Base-by-base conservation (phyloP, 2,113 vertebrate genomes). In the Vimba vimba region DNA sequence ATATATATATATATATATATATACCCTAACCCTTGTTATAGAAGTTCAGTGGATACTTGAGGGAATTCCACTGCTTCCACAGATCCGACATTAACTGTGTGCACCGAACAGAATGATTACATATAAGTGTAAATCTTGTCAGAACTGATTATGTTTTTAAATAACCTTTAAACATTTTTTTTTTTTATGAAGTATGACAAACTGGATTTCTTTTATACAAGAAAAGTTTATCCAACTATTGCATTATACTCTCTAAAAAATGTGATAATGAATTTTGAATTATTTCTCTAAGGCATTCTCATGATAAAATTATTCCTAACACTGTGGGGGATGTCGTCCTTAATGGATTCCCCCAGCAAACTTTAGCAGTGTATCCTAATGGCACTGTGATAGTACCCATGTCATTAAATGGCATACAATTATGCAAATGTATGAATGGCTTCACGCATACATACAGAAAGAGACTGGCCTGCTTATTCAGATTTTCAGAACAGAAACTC, bases 261-360 rank as follows among this genome's bases (percentile, higher is more conserved):
- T 11, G 43, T 57, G n/a, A 0, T 39, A 84, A 52, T 55, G 12
- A 47, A 60, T 71, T 86, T 30, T 73, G 77, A 75, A 75, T 75
- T 33, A 82, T 82, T 69, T 75, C 78, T 81, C 68, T 74, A 81
- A 85, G 33, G 64, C 55, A 43, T 82, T 59, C 76, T 79, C 60
- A 50, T 68, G 45, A 57, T 13, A 57, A 69, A 52, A 82, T 55
- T 36, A 66, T 79, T 79, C 45, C 52, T 23, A 60, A 73, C 66
- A 79, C 78, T 59, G 36, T 62, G 12, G 77, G 76, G 30, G 11
- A 86, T 60, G 57, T 77, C 13, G 55, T 19, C 85, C 27, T 50
- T 81, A 88, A 86, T 86, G 82, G 55, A 73, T 88, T 86, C 52
- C 78, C 33, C 82, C 55, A 77, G 84, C 78, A 86, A 78, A 88